A percentile compares a stretch with the other conserved stretches of the same genome.
Conservation (phyloP, 2,888 invertebrate genomes). For the Cynaeus angustus region DNA sequence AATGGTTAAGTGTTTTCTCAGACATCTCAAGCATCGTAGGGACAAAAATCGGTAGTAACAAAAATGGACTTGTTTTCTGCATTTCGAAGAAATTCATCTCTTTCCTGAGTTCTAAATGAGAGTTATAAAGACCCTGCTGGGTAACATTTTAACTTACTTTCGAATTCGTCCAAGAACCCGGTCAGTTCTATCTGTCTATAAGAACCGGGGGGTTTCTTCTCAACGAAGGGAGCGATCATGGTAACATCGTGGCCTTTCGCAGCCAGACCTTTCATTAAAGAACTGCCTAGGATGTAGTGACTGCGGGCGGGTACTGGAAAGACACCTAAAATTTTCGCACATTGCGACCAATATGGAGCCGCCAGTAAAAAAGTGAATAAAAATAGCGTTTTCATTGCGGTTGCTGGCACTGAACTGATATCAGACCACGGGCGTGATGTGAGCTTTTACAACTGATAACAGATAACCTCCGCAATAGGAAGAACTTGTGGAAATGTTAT, state of each 20-base stretch:
- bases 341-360: not conserved
- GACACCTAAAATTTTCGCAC: slow-evolving; percentile 55
- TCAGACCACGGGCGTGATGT: too few species aligned
- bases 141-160: slow-evolving; percentile 10
- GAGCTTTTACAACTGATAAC: too few species aligned
- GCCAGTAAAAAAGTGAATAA: not conserved
- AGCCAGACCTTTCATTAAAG: slow-evolving; percentile 57
- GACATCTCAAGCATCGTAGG: not conserved
- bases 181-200: slow-evolving; percentile 38
- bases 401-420: too few species aligned
- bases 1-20: slow-evolving; percentile 43
- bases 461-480: too few species aligned
- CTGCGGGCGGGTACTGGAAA: slow-evolving; percentile 57
- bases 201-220: slow-evolving; percentile 39
- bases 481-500: too few species aligned
- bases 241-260: slow-evolving; percentile 62
- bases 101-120: slow-evolving; percentile 16
- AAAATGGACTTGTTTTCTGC: not conserved
- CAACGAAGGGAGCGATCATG: slow-evolving; percentile 52
- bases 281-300: slow-evolving; percentile 58
- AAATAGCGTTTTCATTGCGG: not conserved
- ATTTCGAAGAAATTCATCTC: slow-evolving; percentile 19
- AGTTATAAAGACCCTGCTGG: too few species aligned
- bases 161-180: slow-evolving; percentile 11
- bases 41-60: slow-evolving; percentile 2